Conservation (phyloP, 2,888 invertebrate genomes). For the Athalia cordata region DNA sequence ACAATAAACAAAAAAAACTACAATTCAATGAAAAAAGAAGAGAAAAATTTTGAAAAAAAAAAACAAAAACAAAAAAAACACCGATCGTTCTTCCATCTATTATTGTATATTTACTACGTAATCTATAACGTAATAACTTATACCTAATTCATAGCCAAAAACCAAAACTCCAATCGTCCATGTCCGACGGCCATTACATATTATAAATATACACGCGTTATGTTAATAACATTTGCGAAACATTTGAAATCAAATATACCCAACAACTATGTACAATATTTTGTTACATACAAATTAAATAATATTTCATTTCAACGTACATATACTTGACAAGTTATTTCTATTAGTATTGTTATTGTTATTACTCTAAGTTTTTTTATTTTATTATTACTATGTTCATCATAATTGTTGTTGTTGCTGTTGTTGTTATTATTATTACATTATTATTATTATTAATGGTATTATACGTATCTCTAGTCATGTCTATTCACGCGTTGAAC, state of each 20-base stretch:
- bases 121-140: too few species aligned
- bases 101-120: too few species aligned
- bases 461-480: background rate
- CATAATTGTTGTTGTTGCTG: too few species aligned
- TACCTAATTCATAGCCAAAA: background rate
- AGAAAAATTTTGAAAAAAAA: too few species aligned
- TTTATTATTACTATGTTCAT: background rate
- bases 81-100: slow-evolving; percentile 40
- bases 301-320: too few species aligned
- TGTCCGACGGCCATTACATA: slow-evolving; percentile 9
- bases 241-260: background rate
- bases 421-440: background rate
- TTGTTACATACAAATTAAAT: too few species aligned
- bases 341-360: background rate
- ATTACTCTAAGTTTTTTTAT: background rate
- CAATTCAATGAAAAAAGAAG: too few species aligned
- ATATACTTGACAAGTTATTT: background rate
- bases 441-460: background rate
- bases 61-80: background rate
- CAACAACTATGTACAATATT: background rate
- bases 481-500: background rate
- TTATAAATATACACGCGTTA: background rate
- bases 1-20: too few species aligned
- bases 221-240: too few species aligned
- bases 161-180: slow-evolving; percentile 29